Evolutionary conservation across 2,113 vertebrate species (phyloP).

Genomic region (Lota lota): DNA sequence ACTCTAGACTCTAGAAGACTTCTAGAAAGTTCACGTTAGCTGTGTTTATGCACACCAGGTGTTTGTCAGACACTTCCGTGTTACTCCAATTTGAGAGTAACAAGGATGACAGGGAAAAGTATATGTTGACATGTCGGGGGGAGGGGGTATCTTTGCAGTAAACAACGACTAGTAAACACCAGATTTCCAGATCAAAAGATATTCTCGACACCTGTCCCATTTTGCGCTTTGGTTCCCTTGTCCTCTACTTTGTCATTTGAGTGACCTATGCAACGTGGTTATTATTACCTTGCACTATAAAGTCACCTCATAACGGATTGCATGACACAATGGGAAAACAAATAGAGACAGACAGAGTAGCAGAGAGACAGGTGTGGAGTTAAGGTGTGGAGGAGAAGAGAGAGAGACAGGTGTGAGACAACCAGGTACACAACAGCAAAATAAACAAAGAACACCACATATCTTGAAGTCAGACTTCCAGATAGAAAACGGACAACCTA

Average conservation of each 20-base stretch:
- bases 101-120: too few relatives aligned
- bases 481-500: constrained; percentile 38
- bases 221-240: neutral
- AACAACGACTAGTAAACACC: too few relatives aligned
- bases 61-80: too few relatives aligned
- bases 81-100: too few relatives aligned
- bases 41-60: too few relatives aligned
- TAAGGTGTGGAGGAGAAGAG: neutral
- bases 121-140: too few relatives aligned
- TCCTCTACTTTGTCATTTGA: too few relatives aligned
- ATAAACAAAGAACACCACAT: constrained; percentile 12
- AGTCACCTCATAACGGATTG: neutral
- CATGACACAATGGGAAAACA: neutral
- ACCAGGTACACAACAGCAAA: neutral
- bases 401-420: neutral
- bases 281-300: constrained; percentile 13
- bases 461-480: constrained; percentile 40
- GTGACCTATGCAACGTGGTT: too few relatives aligned
- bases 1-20: too few relatives aligned
- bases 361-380: neutral
- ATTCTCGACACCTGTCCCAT: neutral
- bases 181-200: neutral
- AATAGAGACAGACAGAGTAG: neutral
- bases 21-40: too few relatives aligned
- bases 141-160: too few relatives aligned